Conservation (phyloP, 2,797 vertebrate species). For the Melanogrammus aeglefinus region DNA sequence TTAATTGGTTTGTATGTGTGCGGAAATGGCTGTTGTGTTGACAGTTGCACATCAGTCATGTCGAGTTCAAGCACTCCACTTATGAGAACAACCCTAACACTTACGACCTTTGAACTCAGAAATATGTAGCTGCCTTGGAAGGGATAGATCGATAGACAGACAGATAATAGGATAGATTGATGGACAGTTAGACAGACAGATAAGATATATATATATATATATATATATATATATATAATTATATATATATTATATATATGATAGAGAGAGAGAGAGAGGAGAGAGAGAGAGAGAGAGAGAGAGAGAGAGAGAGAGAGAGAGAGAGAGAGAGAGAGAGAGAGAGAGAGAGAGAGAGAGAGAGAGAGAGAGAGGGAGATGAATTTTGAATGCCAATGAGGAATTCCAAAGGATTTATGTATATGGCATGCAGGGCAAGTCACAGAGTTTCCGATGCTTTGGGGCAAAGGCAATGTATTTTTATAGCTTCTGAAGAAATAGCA, state of each 20-base stretch:
- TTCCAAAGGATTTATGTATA: constrained; percentile 61
- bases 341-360: neutral
- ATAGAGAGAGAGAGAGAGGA: no score
- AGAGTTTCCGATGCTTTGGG: constrained; percentile 50
- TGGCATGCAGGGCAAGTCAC: constrained; percentile 45
- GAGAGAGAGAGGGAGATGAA: constrained; percentile 22
- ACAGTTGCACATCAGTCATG: constrained; percentile 27
- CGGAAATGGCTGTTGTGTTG: constrained; percentile 7
- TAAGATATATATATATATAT: no score
- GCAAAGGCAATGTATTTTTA: constrained; percentile 36
- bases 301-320: neutral
- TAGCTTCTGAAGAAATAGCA: constrained; percentile 10
- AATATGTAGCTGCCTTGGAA: constrained; percentile 10
- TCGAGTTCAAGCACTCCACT: constrained; percentile 31
- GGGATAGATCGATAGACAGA: constrained; percentile 42
- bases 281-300: no score
- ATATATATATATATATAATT: no score
- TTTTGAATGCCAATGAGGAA: constrained; percentile 52
- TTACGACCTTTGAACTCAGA: constrained; percentile 42
- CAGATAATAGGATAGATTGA: no score
- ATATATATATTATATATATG: no score
- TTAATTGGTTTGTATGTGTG: neutral
- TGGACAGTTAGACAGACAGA: no score
- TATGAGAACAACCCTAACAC: constrained; percentile 5
- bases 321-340: neutral